Percentiles rank a stretch among this genome's conserved stretches.
These are phyloP conservation scores for Lytechinus variegatus DNA, from an alignment of 35 echinoderm and acorn worm species.

Conservation along the genomic window DNA sequence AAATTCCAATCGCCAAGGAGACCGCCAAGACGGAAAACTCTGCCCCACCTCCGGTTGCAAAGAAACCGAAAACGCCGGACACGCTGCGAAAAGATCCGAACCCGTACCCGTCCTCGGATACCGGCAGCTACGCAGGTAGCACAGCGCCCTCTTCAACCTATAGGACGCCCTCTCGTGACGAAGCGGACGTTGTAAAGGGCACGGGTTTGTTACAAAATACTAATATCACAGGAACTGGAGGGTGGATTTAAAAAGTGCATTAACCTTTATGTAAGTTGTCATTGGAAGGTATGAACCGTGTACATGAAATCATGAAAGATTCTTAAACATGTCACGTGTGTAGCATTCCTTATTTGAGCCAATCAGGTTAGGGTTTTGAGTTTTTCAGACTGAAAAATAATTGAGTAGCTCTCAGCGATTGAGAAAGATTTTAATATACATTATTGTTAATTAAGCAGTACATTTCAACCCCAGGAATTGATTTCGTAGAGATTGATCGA, in stretches of 20 bases:
- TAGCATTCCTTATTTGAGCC: background rate
- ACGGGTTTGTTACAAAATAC: background rate
- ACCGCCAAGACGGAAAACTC: background rate
- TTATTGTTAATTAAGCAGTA: too few species aligned
- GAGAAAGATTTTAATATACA: too few species aligned
- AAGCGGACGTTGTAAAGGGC: background rate
- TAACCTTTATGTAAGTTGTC: background rate
- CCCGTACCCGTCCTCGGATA: background rate
- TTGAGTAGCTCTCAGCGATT: too few species aligned
- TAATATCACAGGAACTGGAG: background rate
- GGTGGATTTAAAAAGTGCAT: background rate
- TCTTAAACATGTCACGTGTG: background rate
- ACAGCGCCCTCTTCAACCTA: background rate
- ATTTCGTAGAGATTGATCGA: too few species aligned
- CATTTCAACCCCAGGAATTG: too few species aligned
- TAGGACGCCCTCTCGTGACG: background rate
- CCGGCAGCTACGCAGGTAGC: background rate
- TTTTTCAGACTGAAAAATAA: background rate
- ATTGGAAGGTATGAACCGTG: background rate
- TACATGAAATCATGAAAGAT: background rate
- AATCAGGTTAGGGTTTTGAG: background rate
- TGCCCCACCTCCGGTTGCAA: background rate
- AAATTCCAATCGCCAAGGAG: background rate
- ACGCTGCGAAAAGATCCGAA: background rate
- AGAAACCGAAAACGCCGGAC: constrained; percentile 18